Evolutionary conservation across 2,113 vertebrate genomes (phyloP).

Genomic region (Tautogolabrus adspersus): DNA sequence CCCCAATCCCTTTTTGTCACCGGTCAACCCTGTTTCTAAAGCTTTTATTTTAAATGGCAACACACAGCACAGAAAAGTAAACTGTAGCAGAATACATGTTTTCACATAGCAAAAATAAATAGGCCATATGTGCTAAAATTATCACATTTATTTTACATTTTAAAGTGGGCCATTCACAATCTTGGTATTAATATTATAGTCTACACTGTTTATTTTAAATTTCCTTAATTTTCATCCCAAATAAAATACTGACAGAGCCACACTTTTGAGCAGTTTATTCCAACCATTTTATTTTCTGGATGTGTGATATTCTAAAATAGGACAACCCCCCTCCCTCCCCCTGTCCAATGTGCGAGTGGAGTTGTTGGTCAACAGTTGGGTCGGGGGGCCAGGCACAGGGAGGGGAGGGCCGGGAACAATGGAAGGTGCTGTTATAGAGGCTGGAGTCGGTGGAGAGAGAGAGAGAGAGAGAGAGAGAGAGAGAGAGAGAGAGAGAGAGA

Average conservation of each 20-base stretch:
- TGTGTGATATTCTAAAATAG: conserved; percentile 92
- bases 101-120: neutral
- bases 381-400: conserved; percentile 79
- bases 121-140: too few species aligned
- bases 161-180: too few species aligned
- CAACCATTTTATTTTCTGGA: conserved; percentile 53
- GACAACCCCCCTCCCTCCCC: conserved; percentile 77
- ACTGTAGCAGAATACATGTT: conserved; percentile 3
- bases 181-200: neutral
- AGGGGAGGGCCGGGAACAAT: conserved; percentile 89
- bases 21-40: conserved; percentile 65
- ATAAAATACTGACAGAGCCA: neutral
- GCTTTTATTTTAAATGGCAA: conserved; percentile 79
- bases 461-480: conserved; percentile 52
- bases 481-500: conserved; percentile 31
- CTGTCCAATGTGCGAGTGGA: conserved; percentile 72
- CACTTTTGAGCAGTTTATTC: neutral
- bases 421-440: conserved; percentile 87
- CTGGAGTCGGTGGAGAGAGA: conserved; percentile 60
- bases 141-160: neutral
- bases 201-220: neutral
- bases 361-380: conserved; percentile 84
- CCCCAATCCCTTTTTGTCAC: conserved; percentile 34
- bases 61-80: conserved; percentile 63
- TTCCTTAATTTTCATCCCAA: neutral